Evolutionary conservation across 2,888 invertebrate genomes (phyloP).

Genomic region (Mythimna pallens): DNA sequence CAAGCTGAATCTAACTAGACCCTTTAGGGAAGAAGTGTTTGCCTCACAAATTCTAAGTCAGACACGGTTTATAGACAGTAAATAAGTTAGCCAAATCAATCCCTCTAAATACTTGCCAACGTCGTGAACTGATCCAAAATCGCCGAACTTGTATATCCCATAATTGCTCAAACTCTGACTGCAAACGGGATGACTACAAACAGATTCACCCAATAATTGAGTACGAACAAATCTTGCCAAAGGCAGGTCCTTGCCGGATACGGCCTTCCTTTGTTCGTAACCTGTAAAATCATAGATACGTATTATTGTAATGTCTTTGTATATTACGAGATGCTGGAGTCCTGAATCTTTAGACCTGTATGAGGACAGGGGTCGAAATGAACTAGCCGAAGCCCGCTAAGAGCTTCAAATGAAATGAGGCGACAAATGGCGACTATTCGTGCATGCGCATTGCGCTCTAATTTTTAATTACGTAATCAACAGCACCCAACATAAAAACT

Average conservation of each 20-base stretch:
- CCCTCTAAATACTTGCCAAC: constrained; percentile 61
- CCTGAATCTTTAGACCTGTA: neutral
- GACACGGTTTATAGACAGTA: no score
- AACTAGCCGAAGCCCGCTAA: no score
- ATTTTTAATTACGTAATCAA: no score
- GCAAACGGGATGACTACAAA: constrained; percentile 59
- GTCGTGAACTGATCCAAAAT: constrained; percentile 68
- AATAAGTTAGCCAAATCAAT: neutral
- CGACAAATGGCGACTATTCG: neutral
- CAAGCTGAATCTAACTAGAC: no score
- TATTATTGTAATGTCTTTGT: neutral
- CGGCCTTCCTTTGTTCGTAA: constrained; percentile 60
- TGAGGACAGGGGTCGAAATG: no score
- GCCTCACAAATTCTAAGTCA: no score
- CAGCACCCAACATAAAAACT: no score
- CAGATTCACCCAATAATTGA: constrained; percentile 60
- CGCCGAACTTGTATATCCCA: constrained; percentile 56
- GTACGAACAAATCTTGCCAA: constrained; percentile 63
- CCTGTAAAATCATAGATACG: constrained; percentile 47
- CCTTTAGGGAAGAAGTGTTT: no score
- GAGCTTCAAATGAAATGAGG: no score
- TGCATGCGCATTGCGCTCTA: neutral
- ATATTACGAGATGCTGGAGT: neutral
- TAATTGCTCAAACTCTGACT: constrained; percentile 64
- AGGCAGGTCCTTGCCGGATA: constrained; percentile 62